Conservation (phyloP, 2,888 invertebrate genomes). For the Drosophila fungiperda region DNA sequence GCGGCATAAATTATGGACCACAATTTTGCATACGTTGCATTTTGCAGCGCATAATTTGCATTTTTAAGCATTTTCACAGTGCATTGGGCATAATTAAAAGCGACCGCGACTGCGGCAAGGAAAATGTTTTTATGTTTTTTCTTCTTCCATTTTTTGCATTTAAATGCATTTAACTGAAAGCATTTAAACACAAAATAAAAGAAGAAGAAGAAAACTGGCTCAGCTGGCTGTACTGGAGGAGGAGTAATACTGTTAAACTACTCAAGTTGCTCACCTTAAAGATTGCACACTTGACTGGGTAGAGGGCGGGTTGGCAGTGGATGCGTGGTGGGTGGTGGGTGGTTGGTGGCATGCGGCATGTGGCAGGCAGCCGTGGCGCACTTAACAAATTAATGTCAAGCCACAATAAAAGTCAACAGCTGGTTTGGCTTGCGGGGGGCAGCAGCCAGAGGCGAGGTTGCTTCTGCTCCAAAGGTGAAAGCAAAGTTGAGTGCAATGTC, state of each 20-base stretch:
- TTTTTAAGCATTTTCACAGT: slow-evolving; percentile 77
- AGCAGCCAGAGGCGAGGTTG: slow-evolving; percentile 27
- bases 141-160: slow-evolving; percentile 28
- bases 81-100: slow-evolving; percentile 76
- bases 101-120: slow-evolving; percentile 24
- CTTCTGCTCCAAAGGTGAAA: slow-evolving; percentile 33
- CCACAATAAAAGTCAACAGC: slow-evolving; percentile 81
- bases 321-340: background rate
- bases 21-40: slow-evolving; percentile 73
- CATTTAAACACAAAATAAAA: slow-evolving; percentile 11
- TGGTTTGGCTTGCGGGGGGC: slow-evolving; percentile 56
- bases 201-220: background rate
- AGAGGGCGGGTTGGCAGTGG: background rate
- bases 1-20: slow-evolving; percentile 69
- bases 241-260: slow-evolving; percentile 18
- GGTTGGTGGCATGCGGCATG: background rate
- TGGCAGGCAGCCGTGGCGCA: slow-evolving; percentile 57
- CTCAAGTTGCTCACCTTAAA: slow-evolving; percentile 56
- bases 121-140: slow-evolving; percentile 1
- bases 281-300: slow-evolving; percentile 53
- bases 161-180: slow-evolving; percentile 59
- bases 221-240: background rate
- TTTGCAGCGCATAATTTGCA: slow-evolving; percentile 74
- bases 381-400: slow-evolving; percentile 80
- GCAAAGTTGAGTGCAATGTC: slow-evolving; percentile 73